Evolutionary conservation across 2,888 invertebrate species (phyloP).

Genomic region (Thumatha senex): DNA sequence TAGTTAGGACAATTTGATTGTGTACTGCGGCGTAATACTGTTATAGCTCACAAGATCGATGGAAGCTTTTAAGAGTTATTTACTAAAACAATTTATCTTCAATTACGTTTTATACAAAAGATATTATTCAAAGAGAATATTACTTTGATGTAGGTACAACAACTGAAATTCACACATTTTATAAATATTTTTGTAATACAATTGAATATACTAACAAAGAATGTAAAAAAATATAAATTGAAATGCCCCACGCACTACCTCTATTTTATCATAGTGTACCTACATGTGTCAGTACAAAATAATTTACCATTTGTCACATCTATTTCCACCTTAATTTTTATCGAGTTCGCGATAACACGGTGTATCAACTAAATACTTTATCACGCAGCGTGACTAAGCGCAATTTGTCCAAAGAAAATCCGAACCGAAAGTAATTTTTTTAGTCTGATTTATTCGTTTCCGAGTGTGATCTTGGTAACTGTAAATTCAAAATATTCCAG

Average conservation of each 20-base stretch:
- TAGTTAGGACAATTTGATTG: too few species aligned
- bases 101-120: background rate
- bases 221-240: constrained; percentile 1
- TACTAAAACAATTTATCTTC: background rate
- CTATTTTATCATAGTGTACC: constrained; percentile 15
- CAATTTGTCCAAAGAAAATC: background rate
- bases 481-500: too few species aligned
- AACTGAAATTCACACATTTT: background rate
- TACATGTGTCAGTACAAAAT: constrained; percentile 18
- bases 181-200: constrained; percentile 2
- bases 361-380: constrained; percentile 43
- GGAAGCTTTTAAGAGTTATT: too few species aligned
- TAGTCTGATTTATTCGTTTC: too few species aligned
- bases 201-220: background rate
- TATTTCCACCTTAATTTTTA: constrained; percentile 31
- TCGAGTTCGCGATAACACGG: constrained; percentile 39
- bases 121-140: too few species aligned
- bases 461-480: too few species aligned
- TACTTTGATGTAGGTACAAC: too few species aligned
- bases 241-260: background rate
- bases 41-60: too few species aligned
- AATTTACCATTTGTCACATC: constrained; percentile 20
- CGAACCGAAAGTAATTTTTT: too few species aligned
- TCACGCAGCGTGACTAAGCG: constrained; percentile 25
- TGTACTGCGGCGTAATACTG: too few species aligned